These are phyloP conservation scores for Osmerus eperlanus DNA, from an alignment of 2,113 vertebrate species.

Conservation along the genomic window DNA sequence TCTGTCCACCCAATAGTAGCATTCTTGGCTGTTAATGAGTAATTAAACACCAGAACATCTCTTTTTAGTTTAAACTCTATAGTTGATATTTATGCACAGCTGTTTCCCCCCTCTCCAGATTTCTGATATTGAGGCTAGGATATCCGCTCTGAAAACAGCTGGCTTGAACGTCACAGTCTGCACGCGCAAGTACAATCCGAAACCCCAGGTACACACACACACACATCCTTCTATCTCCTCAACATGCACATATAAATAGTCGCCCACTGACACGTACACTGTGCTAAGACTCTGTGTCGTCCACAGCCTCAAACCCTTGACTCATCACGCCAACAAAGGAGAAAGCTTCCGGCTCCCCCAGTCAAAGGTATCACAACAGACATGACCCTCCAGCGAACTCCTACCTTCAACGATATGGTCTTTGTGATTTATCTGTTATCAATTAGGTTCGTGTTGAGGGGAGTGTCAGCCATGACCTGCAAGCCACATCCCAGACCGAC, in stretches of 20 bases:
- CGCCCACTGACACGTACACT: not conserved
- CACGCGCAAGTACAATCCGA: conserved; percentile 70
- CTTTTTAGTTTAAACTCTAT: not conserved
- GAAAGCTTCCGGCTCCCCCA: conserved; percentile 88
- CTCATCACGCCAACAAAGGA: conserved; percentile 84
- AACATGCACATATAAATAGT: not conserved
- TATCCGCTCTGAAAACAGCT: conserved; percentile 88
- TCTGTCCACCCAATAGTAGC: too few species aligned
- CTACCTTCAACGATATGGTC: not conserved
- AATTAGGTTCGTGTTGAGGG: not conserved
- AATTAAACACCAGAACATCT: too few species aligned
- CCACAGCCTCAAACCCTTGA: conserved; percentile 85
- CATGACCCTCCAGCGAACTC: not conserved
- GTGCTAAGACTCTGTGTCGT: conserved; percentile 21
- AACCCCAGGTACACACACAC: conserved; percentile 54
- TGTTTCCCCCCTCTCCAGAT: conserved; percentile 77
- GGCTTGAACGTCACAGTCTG: conserved; percentile 90
- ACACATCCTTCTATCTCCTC: not conserved
- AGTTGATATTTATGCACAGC: not conserved
- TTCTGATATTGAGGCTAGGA: conserved; percentile 89
- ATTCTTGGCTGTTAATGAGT: too few species aligned
- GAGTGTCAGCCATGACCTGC: not conserved
- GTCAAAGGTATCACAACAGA: conserved; percentile 69
- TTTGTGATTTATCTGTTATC: not conserved
- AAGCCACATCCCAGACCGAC: too few species aligned